Evolutionary conservation across 2,113 vertebrate genomes (phyloP).

Genomic region (Amphiprion percula): DNA sequence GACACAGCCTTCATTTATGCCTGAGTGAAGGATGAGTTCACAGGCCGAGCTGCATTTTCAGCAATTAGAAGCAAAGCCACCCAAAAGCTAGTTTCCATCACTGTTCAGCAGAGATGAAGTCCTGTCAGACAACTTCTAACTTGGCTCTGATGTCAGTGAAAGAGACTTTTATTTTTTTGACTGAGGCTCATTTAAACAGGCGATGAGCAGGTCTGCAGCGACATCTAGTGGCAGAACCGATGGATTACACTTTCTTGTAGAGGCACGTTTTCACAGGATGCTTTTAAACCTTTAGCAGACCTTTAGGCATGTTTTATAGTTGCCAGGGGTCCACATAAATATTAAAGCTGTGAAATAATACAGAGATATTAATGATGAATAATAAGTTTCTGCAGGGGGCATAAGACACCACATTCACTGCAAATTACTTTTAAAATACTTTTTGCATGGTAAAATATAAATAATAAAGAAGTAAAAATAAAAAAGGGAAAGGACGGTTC

Average conservation of each 20-base stretch:
- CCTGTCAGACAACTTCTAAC: background rate
- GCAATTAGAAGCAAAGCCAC: background rate
- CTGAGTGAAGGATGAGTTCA: background rate
- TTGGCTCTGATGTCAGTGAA: background rate
- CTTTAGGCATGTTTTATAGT: background rate
- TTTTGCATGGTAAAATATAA: background rate
- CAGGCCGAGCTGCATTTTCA: background rate
- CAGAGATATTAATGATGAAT: background rate
- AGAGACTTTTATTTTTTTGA: too few species aligned
- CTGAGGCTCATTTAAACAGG: background rate
- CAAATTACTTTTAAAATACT: background rate
- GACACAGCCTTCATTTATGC: constrained; percentile 1
- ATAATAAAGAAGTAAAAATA: too few species aligned
- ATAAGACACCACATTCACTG: background rate
- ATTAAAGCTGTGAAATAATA: background rate
- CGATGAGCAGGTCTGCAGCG: background rate
- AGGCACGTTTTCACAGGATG: background rate
- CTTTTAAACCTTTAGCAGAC: background rate
- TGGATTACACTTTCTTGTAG: background rate
- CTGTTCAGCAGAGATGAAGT: background rate
- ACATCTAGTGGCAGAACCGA: constrained; percentile 34
- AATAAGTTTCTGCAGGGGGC: background rate
- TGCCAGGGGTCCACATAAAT: background rate
- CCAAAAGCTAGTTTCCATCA: background rate
- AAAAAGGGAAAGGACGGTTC: background rate